Evolutionary conservation across 37 sponge, comb jelly and placozoan species (phyloP), one percentile per base, ranked within the genome.

Genomic region (Corticium candelabrum): DNA sequence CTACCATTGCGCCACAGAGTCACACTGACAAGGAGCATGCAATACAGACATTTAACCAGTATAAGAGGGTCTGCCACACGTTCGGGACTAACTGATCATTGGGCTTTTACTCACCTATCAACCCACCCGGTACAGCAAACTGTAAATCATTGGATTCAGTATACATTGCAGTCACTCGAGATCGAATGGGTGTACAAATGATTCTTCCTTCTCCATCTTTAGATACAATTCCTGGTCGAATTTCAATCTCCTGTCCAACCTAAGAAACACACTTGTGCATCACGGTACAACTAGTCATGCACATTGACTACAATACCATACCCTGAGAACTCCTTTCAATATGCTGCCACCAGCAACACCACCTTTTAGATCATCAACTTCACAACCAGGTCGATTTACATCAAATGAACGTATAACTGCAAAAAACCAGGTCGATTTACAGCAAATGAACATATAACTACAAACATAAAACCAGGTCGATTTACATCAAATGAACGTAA

Each of bases 311-410:
- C 62, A 50, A 21, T 50, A 50, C n/a, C 84, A 73, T 32, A 91
- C 93, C 74, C 85, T 86, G 2, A 96, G 82, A 21, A 96, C 94
- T 35, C 98, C 98, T 50, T 80, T 84, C n/a, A 96, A 83, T 21
- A 96, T 90, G 79, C 91, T 90, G 36, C 98, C 98, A 69, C 98
- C 98, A 62, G 98, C 98, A 86, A 96, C 98, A 31, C 98, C 98
- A 80, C 98, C 98, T 69, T 93, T 93, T 11, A 96, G 82, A 33
- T 93, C 94, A 41, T 96, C 94, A 33, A 96, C 98, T 80, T 93
- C 98, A 69, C 90, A 67, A 5, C 98, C 98, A 1, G 98, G 98
- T 41, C 89, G 87, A 74, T 96, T 96, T 75, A 96, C 94, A 75
- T 96, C 98, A 85, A 96, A 96, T 15, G 98, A 96, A 36, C 98